A percentile compares a stretch with the other conserved stretches of the same genome.
Evolutionary conservation across 2,888 invertebrate genomes (phyloP).

Genomic region (Auanema freiburgensis): DNA sequence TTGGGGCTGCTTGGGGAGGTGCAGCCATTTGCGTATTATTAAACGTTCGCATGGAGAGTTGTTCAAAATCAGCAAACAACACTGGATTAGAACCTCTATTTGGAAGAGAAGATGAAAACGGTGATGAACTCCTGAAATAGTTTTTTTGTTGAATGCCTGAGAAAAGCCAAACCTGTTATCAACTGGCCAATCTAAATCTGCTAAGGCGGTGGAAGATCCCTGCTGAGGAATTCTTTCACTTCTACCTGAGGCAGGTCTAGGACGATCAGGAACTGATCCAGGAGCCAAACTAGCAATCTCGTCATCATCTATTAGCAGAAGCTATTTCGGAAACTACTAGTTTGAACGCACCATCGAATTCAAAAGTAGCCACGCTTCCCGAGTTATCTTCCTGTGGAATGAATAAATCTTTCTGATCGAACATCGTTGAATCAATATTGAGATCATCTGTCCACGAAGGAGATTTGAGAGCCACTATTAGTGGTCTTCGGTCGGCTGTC

Average conservation of each 20-base stretch:
- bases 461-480: conserved; percentile 41
- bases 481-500: conserved; percentile 21
- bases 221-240: conserved; percentile 24
- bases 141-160: not conserved
- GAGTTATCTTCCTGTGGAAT: conserved; percentile 23
- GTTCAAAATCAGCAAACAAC: conserved; percentile 19
- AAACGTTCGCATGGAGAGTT: conserved; percentile 13
- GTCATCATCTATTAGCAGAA: conserved; percentile 27
- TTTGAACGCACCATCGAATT: conserved; percentile 31
- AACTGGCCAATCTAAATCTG: conserved; percentile 38
- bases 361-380: conserved; percentile 22
- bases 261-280: conserved; percentile 27
- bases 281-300: conserved; percentile 18
- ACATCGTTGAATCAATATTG: conserved; percentile 20
- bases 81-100: conserved; percentile 21
- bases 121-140: conserved; percentile 16
- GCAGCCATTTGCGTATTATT: conserved; percentile 18
- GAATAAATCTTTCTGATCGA: conserved; percentile 22
- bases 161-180: conserved; percentile 18
- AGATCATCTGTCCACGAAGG: conserved; percentile 44
- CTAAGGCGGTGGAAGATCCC: conserved; percentile 13
- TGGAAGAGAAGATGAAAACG: conserved; percentile 33
- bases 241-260: conserved; percentile 41
- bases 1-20: conserved; percentile 11
- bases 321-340: not conserved